Conservation (phyloP, 2,797 vertebrate species). For the Eurystomus glaucurus region DNA sequence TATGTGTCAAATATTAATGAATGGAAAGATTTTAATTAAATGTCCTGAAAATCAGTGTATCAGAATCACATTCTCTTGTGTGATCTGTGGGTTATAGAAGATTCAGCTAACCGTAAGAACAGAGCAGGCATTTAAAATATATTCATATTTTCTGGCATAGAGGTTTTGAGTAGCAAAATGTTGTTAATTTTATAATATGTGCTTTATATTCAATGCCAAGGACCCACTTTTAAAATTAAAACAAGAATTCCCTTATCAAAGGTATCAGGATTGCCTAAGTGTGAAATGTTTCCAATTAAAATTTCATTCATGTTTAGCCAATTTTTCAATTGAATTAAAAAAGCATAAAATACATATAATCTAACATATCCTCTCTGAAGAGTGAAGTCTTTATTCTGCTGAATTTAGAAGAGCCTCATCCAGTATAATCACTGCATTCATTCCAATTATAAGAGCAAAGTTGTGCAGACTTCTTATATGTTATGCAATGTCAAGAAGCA, state of each 20-base stretch:
- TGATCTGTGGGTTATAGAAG: neutral
- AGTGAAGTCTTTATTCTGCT: constrained; percentile 84
- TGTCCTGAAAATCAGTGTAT: neutral
- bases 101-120: neutral
- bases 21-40: neutral
- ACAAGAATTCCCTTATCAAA: constrained; percentile 81
- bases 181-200: constrained; percentile 63
- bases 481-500: constrained; percentile 84
- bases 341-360: constrained; percentile 86
- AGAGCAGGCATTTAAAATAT: neutral
- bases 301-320: constrained; percentile 87
- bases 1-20: neutral
- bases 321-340: constrained; percentile 88
- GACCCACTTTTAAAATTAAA: constrained; percentile 71
- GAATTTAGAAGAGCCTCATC: constrained; percentile 85
- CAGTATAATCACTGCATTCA: constrained; percentile 88
- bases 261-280: constrained; percentile 79
- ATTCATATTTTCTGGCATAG: neutral
- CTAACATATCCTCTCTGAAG: constrained; percentile 83
- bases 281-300: constrained; percentile 87
- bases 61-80: neutral
- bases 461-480: constrained; percentile 84
- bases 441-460: constrained; percentile 87
- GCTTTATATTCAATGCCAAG: constrained; percentile 54
- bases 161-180: constrained; percentile 47